Conservation (phyloP, 2,797 vertebrate genomes). For the Cirrhinus molitorella region DNA sequence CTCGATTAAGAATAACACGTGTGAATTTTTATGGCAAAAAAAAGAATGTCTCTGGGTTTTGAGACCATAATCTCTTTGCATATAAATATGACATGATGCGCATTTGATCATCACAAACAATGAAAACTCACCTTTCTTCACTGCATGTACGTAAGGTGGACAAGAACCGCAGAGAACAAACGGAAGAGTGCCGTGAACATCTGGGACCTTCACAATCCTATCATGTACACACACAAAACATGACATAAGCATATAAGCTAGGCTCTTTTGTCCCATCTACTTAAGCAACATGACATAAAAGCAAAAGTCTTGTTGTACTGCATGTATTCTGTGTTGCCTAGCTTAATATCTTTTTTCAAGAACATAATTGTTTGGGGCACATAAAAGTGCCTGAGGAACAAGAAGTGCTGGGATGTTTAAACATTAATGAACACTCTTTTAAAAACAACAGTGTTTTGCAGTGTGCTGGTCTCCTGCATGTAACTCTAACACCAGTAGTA, state of each 20-base stretch:
- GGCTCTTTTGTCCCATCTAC: not conserved
- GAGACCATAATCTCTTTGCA: not conserved
- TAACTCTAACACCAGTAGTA: slow-evolving; percentile 19
- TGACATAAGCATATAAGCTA: not conserved
- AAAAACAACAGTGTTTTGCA: slow-evolving; percentile 23
- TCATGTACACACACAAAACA: not conserved
- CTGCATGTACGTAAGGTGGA: slow-evolving; percentile 90
- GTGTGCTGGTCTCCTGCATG: slow-evolving; percentile 22
- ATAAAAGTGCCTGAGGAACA: not conserved
- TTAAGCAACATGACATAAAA: not conserved
- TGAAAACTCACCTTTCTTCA: slow-evolving; percentile 89
- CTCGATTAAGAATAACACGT: slow-evolving; percentile 36
- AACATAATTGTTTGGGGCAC: not conserved
- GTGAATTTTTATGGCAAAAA: not conserved
- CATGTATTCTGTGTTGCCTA: not conserved
- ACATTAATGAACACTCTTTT: slow-evolving; percentile 9
- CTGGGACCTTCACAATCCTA: slow-evolving; percentile 94
- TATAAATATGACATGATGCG: not conserved
- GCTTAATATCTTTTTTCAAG: not conserved
- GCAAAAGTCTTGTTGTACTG: not conserved
- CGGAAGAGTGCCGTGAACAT: slow-evolving; percentile 86
- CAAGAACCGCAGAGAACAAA: slow-evolving; percentile 90
- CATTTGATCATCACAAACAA: slow-evolving; percentile 1
- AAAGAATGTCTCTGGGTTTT: slow-evolving; percentile 19
- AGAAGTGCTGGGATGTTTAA: not conserved